Evolutionary conservation across 2,113 vertebrate genomes (phyloP), one percentile per base, ranked within the genome.

Genomic region (Dicentrarchus labrax): DNA sequence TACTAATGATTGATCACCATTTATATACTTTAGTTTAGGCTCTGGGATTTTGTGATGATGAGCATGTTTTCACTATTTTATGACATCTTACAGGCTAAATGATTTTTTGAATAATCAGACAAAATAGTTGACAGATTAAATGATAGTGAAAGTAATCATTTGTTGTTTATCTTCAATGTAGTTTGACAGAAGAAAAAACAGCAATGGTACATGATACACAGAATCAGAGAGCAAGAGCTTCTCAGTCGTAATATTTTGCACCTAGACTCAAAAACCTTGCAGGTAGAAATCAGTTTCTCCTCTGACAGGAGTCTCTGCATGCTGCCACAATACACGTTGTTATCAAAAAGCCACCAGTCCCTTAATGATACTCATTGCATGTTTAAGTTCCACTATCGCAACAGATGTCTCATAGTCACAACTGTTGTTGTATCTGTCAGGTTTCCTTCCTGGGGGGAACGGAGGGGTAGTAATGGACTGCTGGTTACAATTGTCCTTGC

Each of bases 401-500:
- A 64, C 75, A 86, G 72, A 72, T 84, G 78, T 76, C 56, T 85
- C 11, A 41, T 51, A 47, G 62, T 43, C 61, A 30, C 72, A 74
- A 70, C 61, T 69, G 84, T 43, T 76, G 62, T 76, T 41, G 59
- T 41, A 36, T 21, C 11, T 0, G 0, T 82, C 86, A 57, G 68
- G 24, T 73, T 60, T 72, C 22, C 53, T 39, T 84, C 65, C 66
- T 61, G 48, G 59, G 48, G 59, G 53, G 54, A 78, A 22, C 54
- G 3, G 51, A 57, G 68, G 53, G 59, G 22, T n/a, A 45, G 64
- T 87, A 71, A 86, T 77, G 57, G 72, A 81, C 75, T 84, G 11
- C 61, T 73, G 57, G 61, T 81, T 70, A 56, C 48, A 36, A 19
- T 70, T 62, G 82, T 89, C 82, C 79, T 89, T 85, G 85, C 80